phyloP scores from a whole-genome alignment of 2,113 vertebrate species.

The Nesogale talazaci region DNA sequence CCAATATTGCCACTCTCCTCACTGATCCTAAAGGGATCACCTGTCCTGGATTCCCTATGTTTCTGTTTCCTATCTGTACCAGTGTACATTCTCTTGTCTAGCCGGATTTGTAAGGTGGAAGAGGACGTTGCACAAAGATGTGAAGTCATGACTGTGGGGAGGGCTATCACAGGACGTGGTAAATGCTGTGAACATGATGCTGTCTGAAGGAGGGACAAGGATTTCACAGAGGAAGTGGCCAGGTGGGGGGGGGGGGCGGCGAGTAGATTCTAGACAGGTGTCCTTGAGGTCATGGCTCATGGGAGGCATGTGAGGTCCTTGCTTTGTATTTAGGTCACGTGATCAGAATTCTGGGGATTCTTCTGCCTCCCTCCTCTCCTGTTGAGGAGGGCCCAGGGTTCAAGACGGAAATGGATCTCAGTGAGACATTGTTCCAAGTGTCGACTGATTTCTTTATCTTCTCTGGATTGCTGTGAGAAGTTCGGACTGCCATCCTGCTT shows the following conservation, averaged over 20 bases:
- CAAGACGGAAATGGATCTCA: neutral
- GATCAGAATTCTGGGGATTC: neutral
- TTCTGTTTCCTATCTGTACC: no score
- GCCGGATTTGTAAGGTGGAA: no score
- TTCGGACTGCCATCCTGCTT: neutral
- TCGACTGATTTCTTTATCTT: neutral
- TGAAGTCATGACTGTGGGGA: neutral
- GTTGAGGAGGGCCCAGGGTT: neutral
- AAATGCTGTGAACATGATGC: neutral
- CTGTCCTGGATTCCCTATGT: no score
- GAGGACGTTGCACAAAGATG: neutral
- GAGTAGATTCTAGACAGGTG: neutral
- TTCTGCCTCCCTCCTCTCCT: neutral
- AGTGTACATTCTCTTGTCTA: no score
- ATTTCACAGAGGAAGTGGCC: neutral
- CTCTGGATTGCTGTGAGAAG: neutral
- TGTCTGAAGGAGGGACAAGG: neutral
- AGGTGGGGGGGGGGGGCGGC: neutral
- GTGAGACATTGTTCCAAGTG: neutral
- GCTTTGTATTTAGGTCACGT: no score
- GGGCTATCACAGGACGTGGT: neutral
- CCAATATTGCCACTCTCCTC: no score
- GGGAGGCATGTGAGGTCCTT: no score
- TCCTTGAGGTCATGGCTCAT: neutral
- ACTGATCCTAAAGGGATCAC: no score